Base-by-base conservation (phyloP, 2,888 invertebrate genomes). In the Xiphydria camelus region DNA sequence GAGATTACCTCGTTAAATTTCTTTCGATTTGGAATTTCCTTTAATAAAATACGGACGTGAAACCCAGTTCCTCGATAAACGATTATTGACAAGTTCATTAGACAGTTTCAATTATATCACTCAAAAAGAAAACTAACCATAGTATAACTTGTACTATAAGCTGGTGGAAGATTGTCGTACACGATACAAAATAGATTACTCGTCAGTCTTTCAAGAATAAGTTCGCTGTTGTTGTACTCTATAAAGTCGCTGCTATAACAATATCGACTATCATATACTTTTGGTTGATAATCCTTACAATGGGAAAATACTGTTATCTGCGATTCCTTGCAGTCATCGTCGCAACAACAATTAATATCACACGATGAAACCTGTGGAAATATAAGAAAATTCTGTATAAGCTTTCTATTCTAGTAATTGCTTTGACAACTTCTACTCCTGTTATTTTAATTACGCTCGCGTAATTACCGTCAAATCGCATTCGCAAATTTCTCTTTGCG, bases 311-410 rank as follows among this genome's bases (percentile, higher is more conserved):
- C 76, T 45, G 74, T 65, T 45, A 78, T 77, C 58, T 90, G 85
- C 39, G 77, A 76, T 18, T 77, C 73, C 6, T 80, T 76, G 66
- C 92, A 93, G 59, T 91, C 89, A 34, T 62, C 65, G 71, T 93
- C 92, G 72, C 93, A 93, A 67, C 91, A 92, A 67, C 92, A 93
- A 70, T 90, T 88, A 40, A 90, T 81, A 74, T 93, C 90, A 76
- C 93, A 93, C 23, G 78, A 76, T 57, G 79, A 76, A 36, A 75
- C 74, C 86, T 87, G 58, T 45, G 75, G n/a, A n/a, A n/a, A n/a
- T n/a, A n/a, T n/a, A n/a, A n/a, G n/a, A n/a, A n/a, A n/a, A n/a
- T n/a, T n/a, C n/a, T n/a, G n/a, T n/a, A n/a, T n/a, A n/a, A n/a
- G n/a, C n/a, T n/a, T n/a, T n/a, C n/a, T n/a, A n/a, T n/a, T n/a